Conservation (phyloP, 2,888 invertebrate genomes). For the Drosophila melanosoma region DNA sequence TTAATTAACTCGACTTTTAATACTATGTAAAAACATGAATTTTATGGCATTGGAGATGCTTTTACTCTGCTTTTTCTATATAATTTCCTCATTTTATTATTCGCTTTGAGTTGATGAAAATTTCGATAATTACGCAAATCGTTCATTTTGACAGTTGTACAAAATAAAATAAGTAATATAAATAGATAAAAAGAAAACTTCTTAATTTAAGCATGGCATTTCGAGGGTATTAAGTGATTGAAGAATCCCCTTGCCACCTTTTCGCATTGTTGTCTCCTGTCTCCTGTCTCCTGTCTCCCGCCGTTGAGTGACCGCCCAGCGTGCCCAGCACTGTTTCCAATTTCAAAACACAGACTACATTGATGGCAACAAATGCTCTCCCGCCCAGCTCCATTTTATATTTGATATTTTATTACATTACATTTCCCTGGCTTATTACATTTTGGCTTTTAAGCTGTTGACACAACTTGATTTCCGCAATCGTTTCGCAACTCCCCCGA, state of each 20-base stretch:
- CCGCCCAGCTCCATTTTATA: conserved; percentile 64
- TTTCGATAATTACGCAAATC: no score
- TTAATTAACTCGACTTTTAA: no score
- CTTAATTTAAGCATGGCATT: neutral
- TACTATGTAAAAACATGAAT: no score
- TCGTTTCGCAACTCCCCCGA: conserved; percentile 28
- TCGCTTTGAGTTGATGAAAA: no score
- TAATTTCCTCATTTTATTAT: no score
- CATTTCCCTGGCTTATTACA: conserved; percentile 81
- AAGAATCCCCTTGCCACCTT: neutral
- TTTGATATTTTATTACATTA: conserved; percentile 81
- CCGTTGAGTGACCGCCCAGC: conserved; percentile 2
- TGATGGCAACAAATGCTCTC: conserved; percentile 71
- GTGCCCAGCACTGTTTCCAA: conserved; percentile 47
- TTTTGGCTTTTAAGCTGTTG: conserved; percentile 81
- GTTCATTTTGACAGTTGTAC: no score
- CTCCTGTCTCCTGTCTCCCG: conserved; percentile 19
- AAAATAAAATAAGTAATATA: no score
- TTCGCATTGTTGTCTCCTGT: neutral
- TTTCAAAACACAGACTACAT: conserved; percentile 68
- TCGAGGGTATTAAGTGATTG: conserved; percentile 2
- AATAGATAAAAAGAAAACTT: no score
- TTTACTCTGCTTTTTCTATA: no score
- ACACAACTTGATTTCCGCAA: conserved; percentile 79
- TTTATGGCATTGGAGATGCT: no score